Evolutionary conservation across 2,888 invertebrate genomes (phyloP), one percentile per base, ranked within the genome.

Genomic region (Cryptosula pallasiana): DNA sequence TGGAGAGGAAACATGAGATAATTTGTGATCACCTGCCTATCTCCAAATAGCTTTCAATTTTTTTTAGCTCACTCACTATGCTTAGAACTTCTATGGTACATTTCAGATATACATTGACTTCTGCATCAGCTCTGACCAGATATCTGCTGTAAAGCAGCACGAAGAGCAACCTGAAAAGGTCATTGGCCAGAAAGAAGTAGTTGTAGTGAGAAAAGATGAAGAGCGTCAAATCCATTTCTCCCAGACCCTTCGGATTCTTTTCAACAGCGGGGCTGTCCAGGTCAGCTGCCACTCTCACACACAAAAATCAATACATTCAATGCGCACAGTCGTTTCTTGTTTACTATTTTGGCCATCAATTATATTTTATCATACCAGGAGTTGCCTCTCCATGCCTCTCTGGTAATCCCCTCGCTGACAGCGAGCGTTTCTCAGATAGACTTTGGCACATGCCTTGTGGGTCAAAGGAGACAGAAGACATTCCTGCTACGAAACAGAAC

Each of bases 381-480:
- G 54, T 76, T 83, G 29, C 80, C 81, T 1, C 75, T 82, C 69
- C 74, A 76, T 69, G 83, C 82, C 32, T 78, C 77, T 0, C 74
- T 83, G 63, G 77, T 80, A 1, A 75, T 83, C 1, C 83, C 83
- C 1, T 78, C 81, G 73, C 76, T 83, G 71, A 72, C 75, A 23
- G 73, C 82, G 70, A 79, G 81, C 2, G 77, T 77, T 58, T 77
- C 79, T 16, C 75, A 75, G 2, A 73, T 84, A n/a, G 81, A 83
- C 76, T 83, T 83, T 76, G 83, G 83, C 16, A 79, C 78, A 0
- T 84, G 83, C 75, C 77, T 82, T 23, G 81, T 84, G 25, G 83
- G 83, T 5, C 83, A 84, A 76, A 74, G 76, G 16, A 71, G 81
- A 13, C 79, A 79, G 36, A 72, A 80, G 58, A 79, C 81, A 72